A percentile compares a stretch with the other conserved stretches of the same genome.
Evolutionary conservation across 2,797 vertebrate species (phyloP).

Genomic region (Cynodonichthys magdalenae): DNA sequence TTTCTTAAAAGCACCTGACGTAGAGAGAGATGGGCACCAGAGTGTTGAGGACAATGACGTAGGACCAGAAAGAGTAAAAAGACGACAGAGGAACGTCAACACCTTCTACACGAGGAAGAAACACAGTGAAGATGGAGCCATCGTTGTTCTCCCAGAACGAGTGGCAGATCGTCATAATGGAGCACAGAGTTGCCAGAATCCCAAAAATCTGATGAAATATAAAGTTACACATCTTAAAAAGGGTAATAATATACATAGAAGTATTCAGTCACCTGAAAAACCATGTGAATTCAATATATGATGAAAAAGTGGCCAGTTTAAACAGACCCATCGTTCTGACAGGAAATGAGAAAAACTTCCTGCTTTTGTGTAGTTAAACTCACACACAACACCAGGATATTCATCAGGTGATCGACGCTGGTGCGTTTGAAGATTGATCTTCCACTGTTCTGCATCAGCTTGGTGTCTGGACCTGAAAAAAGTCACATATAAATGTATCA

Average conservation of each 20-base stretch:
- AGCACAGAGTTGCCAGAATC: conserved; percentile 87
- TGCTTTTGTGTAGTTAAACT: conserved; percentile 63
- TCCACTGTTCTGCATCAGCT: conserved; percentile 97
- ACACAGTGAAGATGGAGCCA: conserved; percentile 85
- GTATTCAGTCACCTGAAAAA: no score
- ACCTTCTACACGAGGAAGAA: conserved; percentile 83
- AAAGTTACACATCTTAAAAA: neutral
- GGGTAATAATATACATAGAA: no score
- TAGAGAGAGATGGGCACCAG: conserved; percentile 97
- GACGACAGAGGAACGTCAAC: conserved; percentile 78
- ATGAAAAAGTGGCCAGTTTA: no score
- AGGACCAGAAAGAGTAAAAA: conserved; percentile 93
- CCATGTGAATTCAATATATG: no score
- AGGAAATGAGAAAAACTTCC: neutral
- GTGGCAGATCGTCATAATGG: conserved; percentile 87
- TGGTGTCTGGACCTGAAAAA: conserved; percentile 91
- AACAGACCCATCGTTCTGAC: no score
- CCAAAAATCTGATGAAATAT: conserved; percentile 87
- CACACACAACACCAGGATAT: conserved; percentile 91
- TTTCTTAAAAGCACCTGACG: conserved; percentile 82
- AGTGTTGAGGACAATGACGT: conserved; percentile 94
- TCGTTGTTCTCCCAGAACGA: conserved; percentile 86
- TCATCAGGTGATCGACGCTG: conserved; percentile 93
- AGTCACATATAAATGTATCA: conserved; percentile 15
- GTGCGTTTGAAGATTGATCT: conserved; percentile 90